Evolutionary conservation across 1,140 invertebrate genomes (phyloP).

Genomic region (Hylyphantes graminicola): DNA sequence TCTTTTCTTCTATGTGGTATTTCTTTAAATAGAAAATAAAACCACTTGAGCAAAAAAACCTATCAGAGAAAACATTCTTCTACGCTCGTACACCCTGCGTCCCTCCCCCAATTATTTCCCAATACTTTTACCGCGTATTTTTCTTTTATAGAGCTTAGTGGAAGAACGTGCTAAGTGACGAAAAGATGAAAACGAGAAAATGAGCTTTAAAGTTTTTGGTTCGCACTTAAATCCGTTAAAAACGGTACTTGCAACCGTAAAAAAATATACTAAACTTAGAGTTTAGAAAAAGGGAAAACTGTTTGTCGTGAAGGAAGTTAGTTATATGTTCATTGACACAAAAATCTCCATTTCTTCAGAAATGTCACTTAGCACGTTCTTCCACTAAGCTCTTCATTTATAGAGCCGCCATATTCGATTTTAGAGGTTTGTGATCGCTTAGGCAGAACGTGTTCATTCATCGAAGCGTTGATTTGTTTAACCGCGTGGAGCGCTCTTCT

Average conservation of each 20-base stretch:
- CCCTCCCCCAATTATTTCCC: background rate
- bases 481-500: constrained; percentile 27
- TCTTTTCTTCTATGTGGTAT: too few species aligned
- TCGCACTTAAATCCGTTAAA: too few species aligned
- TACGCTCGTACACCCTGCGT: background rate
- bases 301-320: constrained; percentile 4
- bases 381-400: constrained; percentile 16
- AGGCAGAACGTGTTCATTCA: constrained; percentile 1
- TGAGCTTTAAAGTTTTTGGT: too few species aligned
- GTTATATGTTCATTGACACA: constrained; percentile 5
- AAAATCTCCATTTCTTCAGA: constrained; percentile 4
- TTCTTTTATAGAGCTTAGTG: background rate
- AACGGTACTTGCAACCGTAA: too few species aligned
- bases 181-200: too few species aligned
- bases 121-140: background rate
- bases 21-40: too few species aligned
- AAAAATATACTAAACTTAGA: too few species aligned
- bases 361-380: too few species aligned
- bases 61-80: background rate
- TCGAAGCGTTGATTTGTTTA: constrained; percentile 39
- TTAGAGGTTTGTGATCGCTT: constrained; percentile 2
- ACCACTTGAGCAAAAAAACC: background rate
- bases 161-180: too few species aligned
- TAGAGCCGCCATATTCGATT: constrained; percentile 3
- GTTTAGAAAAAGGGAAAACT: too few species aligned